Percentiles rank a stretch among this genome's conserved stretches.
phyloP scores from a whole-genome alignment of 2,113 vertebrate genomes.

The Myiozetetes cayanensis region DNA sequence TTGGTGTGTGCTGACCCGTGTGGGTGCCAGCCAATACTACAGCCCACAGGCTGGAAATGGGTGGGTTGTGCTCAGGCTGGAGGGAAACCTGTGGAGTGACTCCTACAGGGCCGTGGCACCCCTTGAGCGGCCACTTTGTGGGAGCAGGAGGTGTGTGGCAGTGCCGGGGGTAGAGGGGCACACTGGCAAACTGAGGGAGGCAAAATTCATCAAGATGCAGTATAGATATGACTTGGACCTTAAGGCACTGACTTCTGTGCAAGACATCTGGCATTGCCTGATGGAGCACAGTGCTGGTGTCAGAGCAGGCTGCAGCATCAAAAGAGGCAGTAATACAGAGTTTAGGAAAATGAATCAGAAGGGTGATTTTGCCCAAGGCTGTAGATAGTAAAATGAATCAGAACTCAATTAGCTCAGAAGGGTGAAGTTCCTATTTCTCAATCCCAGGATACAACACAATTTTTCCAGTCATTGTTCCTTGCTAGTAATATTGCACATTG shows the following conservation, averaged over 20 bases:
- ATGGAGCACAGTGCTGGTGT: neutral
- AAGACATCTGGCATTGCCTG: neutral
- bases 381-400: conserved; percentile 33
- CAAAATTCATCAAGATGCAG: neutral
- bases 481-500: neutral
- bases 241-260: neutral
- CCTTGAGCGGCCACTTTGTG: neutral
- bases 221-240: neutral
- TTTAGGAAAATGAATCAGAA: conserved; percentile 26
- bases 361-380: neutral
- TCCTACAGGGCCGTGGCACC: neutral
- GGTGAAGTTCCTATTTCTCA: neutral
- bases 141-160: neutral
- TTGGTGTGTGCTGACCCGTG: rapidly evolving
- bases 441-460: neutral
- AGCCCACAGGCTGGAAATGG: rapidly evolving
- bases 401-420: neutral
- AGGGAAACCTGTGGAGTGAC: neutral
- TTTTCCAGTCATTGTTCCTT: neutral
- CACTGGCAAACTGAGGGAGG: neutral
- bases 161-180: neutral
- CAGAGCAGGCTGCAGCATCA: neutral
- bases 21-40: rapidly evolving
- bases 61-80: neutral
- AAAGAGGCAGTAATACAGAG: neutral